A percentile compares a stretch with the other conserved stretches of the same genome.
phyloP scores from a whole-genome alignment of 2,797 vertebrate species.

The Diglossa cyanea region DNA sequence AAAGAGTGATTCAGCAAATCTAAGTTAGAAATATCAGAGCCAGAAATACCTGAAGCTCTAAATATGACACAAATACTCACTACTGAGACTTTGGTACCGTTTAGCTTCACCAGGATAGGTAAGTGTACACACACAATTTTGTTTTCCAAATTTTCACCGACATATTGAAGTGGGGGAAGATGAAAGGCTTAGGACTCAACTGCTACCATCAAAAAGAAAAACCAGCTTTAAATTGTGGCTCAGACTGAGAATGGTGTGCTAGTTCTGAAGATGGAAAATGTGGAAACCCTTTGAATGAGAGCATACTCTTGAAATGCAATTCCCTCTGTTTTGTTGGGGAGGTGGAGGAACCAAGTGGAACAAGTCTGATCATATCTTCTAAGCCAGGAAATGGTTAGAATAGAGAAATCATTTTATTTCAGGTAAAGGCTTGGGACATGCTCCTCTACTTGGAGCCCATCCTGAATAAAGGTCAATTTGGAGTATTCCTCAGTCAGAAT shows the following conservation, averaged over 20 bases:
- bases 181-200: neutral
- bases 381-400: neutral
- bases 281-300: neutral
- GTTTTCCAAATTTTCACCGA: neutral
- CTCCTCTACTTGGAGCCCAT: neutral
- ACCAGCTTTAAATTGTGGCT: neutral
- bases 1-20: neutral
- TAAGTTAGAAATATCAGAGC: neutral
- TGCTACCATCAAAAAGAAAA: neutral
- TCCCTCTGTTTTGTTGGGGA: neutral
- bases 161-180: neutral
- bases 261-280: neutral
- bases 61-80: neutral
- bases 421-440: rapidly evolving
- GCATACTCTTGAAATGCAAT: neutral
- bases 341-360: neutral
- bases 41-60: neutral
- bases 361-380: neutral
- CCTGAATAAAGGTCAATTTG: neutral
- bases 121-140: neutral
- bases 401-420: neutral
- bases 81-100: neutral
- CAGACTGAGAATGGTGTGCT: neutral
- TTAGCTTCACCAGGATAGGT: neutral
- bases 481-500: neutral